These are phyloP conservation scores for Dendrocincla tyrannina DNA, from an alignment of 2,797 vertebrate genomes.

Conservation along the genomic window DNA sequence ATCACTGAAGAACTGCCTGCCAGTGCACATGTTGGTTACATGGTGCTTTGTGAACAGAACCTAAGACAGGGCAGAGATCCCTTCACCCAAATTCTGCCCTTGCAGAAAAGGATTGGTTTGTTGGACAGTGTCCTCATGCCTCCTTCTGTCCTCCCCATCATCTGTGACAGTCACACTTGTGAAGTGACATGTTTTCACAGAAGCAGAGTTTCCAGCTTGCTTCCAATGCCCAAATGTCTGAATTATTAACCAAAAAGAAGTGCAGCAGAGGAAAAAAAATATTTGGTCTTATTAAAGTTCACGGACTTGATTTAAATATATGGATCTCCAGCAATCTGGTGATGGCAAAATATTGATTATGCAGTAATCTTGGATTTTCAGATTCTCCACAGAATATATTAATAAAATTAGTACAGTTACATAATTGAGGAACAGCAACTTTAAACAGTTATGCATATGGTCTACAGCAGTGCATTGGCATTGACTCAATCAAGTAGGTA, in stretches of 20 bases:
- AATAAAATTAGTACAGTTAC: not conserved
- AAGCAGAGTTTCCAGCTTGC: not conserved
- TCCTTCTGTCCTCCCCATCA: not conserved
- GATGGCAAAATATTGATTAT: constrained; percentile 1
- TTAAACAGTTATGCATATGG: not conserved
- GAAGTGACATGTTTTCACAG: not conserved
- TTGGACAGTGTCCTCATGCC: not conserved
- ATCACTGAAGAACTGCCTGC: not conserved
- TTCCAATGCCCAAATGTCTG: not conserved
- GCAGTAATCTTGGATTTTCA: not conserved
- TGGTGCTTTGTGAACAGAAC: constrained; percentile 36
- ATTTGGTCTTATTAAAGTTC: constrained; percentile 9
- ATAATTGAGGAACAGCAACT: not conserved
- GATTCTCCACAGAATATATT: not conserved
- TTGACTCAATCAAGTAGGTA: constrained; percentile 10
- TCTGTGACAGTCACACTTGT: not conserved
- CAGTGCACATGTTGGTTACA: constrained; percentile 6
- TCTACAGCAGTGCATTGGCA: not conserved
- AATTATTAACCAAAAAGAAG: not conserved
- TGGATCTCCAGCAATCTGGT: not conserved
- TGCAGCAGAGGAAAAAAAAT: not conserved
- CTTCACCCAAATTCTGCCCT: not conserved
- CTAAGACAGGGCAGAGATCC: constrained; percentile 1
- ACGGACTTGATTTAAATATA: not conserved
- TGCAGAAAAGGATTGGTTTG: not conserved